Base-by-base conservation (phyloP, 2,888 invertebrate species). In the Graphium colonna region DNA sequence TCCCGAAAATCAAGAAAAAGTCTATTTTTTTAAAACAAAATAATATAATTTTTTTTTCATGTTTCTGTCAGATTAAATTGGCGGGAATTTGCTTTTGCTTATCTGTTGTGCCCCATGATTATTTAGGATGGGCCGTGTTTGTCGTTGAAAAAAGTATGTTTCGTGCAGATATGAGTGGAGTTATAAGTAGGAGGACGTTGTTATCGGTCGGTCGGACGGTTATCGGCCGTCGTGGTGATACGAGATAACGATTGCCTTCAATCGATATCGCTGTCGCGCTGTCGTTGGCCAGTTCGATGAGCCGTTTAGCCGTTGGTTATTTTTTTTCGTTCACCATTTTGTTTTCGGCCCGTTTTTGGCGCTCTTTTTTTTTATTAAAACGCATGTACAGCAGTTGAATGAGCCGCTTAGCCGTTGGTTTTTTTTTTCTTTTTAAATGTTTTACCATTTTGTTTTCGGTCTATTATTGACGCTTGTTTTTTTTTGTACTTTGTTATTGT, bases 171-270 rank as follows among this genome's bases (percentile, higher is more conserved):
- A 48, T 39, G 48, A 39, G 43, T 38, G 15, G 5, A 18, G 28
- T 26, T 28, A 28, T 51, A 44, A 47, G 44, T 48, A 44, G 21
- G 39, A 39, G 39, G 43, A 49, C 43, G 43, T 48, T 47, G 38
- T 3, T 21, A 21, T 48, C 15, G 41, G 33, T 42, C n/a, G 36
- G 36, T 42, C 42, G 50, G 39, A 44, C 54, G 54, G 54, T 54
- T 54, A 54, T 54, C 54, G 50, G 36, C 45, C 54, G 54, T 54
- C 49, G 49, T 44, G 18, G 16, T 26, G 54, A 49, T 54, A 54
- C 31, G 18, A 45, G 54, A 54, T 54, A 54, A 54, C 33, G 40
- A 48, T 13, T 40, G 21, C 18, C 43, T 28, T 31, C 40, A 44
- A 54, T 54, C 54, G 49, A 54, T 54, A 49, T 33, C 49, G 33